Evolutionary conservation across 1,140 invertebrate genomes (phyloP), one percentile per base, ranked within the genome.

Genomic region (Atta texana): DNA sequence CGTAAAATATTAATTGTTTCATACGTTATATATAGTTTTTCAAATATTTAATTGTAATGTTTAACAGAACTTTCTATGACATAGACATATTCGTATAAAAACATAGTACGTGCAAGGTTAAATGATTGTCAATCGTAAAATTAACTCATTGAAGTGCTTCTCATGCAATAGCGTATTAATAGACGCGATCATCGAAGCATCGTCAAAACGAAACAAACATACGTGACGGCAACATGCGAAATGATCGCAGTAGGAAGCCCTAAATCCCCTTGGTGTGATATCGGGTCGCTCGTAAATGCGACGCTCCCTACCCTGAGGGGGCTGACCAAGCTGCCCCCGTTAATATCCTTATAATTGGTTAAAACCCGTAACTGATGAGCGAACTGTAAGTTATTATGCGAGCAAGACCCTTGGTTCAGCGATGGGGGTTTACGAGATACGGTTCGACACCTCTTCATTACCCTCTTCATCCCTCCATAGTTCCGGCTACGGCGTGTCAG

Each of bases 371-470:
- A 95, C 93, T 94, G 94, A 95, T 94, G 92, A 95, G 92, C 92
- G 93, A 93, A 92, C 94, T 93, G 91, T 92, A 93, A 93, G 92
- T 95, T 94, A 95, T 95, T 94, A 95, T 94, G 92, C 91, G 82
- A 92, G 86, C 85, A 68, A 92, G 92, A 93, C 93, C 93, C 93
- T 93, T 89, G 91, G 92, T 93, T 85, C 89, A 88, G 77, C 88
- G 88, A 92, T 91, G 89, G 87, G 92, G 92, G 92, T 92, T 93
- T 94, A 91, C 90, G 90, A 94, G 91, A 92, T 92, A 95, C 94
- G 94, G 92, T 95, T 95, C 94, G 94, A 95, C 94, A 94, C 95
- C 94, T 95, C 94, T 94, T 94, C 94, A 94, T 95, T 94, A 94
- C 94, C 91, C 94, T 94, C 92, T 93, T 94, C 92, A 94, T 92